Evolutionary conservation across 1,140 invertebrate species (phyloP).

Genomic region (Cecropterus lyciades): DNA sequence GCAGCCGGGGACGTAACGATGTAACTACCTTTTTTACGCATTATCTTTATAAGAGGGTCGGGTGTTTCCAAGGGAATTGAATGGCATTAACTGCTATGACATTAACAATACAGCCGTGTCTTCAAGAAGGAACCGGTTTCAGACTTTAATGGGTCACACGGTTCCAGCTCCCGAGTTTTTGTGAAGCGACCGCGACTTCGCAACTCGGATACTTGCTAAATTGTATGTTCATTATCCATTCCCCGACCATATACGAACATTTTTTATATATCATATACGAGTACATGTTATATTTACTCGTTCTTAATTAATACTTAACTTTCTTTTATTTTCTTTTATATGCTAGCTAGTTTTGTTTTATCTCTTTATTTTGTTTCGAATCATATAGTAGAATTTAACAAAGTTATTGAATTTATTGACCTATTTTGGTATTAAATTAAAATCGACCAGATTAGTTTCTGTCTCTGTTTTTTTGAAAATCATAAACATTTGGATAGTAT

Average conservation of each 20-base stretch:
- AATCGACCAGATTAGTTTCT: too few relatives aligned
- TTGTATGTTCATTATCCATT: slow-evolving; percentile 26
- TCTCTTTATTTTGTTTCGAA: too few relatives aligned
- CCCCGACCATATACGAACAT: background rate
- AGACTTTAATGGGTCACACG: slow-evolving; percentile 82
- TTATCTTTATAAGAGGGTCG: slow-evolving; percentile 72
- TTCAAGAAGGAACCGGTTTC: slow-evolving; percentile 80
- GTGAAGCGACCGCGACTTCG: slow-evolving; percentile 56
- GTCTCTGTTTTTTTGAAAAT: too few relatives aligned
- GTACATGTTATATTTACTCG: too few relatives aligned
- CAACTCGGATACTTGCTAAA: slow-evolving; percentile 27
- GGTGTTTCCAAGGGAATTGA: slow-evolving; percentile 68
- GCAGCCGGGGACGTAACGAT: slow-evolving; percentile 65
- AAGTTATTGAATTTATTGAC: too few relatives aligned
- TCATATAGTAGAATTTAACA: too few relatives aligned
- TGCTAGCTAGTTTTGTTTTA: too few relatives aligned
- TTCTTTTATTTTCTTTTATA: too few relatives aligned
- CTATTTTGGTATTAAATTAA: too few relatives aligned
- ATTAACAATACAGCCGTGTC: slow-evolving; percentile 75
- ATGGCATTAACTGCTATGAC: slow-evolving; percentile 75
- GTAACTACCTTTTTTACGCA: slow-evolving; percentile 76
- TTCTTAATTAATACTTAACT: too few relatives aligned
- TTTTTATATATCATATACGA: slow-evolving; percentile 1
- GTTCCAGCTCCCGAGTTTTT: slow-evolving; percentile 73
- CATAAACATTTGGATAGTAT: too few relatives aligned